phyloP scores from a whole-genome alignment of 2,888 invertebrate genomes.

The Heliconius erato region DNA sequence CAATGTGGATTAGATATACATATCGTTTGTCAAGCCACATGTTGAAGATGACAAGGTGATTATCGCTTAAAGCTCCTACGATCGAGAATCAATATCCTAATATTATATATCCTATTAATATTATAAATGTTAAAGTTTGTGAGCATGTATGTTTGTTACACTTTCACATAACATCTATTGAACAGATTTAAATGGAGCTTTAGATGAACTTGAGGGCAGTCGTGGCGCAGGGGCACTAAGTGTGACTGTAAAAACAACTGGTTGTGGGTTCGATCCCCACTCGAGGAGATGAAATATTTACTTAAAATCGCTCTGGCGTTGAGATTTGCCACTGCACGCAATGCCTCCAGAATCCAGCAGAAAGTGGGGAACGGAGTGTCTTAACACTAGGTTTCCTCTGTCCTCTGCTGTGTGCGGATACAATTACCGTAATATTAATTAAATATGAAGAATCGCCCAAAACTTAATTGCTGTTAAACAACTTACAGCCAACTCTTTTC shows the following conservation, averaged over 20 bases:
- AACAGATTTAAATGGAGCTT: neutral
- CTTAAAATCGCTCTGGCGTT: too few species aligned
- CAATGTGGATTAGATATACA: constrained; percentile 3
- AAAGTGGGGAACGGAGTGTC: neutral
- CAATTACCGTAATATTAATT: too few species aligned
- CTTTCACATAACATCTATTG: neutral
- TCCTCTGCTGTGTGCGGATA: neutral
- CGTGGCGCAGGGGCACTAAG: neutral
- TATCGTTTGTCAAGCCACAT: constrained; percentile 24
- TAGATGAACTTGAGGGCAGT: too few species aligned
- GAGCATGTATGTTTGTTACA: too few species aligned
- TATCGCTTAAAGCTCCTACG: constrained; percentile 11
- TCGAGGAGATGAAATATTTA: too few species aligned
- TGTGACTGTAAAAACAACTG: too few species aligned
- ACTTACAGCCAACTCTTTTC: constrained; percentile 37
- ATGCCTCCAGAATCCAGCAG: too few species aligned
- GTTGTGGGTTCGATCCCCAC: too few species aligned
- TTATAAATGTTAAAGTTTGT: too few species aligned
- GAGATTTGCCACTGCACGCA: too few species aligned
- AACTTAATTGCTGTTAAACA: constrained; percentile 9
- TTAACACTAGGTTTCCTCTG: neutral
- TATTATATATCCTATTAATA: too few species aligned
- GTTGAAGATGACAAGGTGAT: constrained; percentile 28
- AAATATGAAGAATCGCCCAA: neutral
- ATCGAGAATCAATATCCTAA: neutral